Percentiles rank a stretch among this genome's conserved stretches.
These are phyloP conservation scores for Lepidurus couesii DNA, from an alignment of 1,140 invertebrate genomes.

Conservation along the genomic window DNA sequence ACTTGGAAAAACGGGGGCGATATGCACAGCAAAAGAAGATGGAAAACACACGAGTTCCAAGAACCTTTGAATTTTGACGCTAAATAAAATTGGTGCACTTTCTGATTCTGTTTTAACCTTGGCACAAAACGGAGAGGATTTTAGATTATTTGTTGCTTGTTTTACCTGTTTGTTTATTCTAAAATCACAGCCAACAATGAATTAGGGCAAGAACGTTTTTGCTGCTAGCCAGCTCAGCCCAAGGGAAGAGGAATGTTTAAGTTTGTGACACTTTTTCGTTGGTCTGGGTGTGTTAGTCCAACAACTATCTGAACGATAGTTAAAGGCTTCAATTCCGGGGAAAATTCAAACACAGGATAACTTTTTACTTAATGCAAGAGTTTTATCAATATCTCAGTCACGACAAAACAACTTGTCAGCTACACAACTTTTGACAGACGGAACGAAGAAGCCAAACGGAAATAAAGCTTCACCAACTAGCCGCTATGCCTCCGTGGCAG, in stretches of 20 bases:
- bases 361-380: not conserved
- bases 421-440: not conserved
- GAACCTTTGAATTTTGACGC: no score
- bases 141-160: not conserved
- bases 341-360: not conserved
- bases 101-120: not conserved
- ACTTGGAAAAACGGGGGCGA: no score
- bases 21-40: no score
- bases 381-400: not conserved
- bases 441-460: constrained; percentile 6
- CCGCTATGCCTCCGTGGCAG: not conserved
- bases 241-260: not conserved
- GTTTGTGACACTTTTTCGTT: not conserved
- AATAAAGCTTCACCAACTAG: not conserved
- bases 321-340: not conserved
- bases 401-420: not conserved
- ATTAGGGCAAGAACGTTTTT: not conserved
- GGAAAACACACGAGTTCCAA: no score
- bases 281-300: not conserved
- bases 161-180: not conserved
- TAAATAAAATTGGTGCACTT: not conserved
- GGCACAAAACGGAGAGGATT: not conserved
- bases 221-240: not conserved
- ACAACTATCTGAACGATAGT: not conserved
- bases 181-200: not conserved